Evolutionary conservation across 2,888 invertebrate genomes (phyloP), one percentile per base, ranked within the genome.

Genomic region (Epistrophella euchroma): DNA sequence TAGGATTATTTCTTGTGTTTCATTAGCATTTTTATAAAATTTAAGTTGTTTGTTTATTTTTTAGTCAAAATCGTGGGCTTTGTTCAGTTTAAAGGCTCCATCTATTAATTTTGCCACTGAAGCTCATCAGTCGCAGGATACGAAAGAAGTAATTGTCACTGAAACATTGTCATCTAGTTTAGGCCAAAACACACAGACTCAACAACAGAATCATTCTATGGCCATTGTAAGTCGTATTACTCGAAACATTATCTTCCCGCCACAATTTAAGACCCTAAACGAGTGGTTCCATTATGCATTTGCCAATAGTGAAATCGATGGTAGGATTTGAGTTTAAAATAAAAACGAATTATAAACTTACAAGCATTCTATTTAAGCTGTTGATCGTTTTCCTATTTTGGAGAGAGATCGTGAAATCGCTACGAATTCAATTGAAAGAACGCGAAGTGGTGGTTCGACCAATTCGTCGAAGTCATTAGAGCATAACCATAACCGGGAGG

Each of bases 211-310:
- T 93, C 96, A 96, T 91, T 97, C 97, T 72, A 97, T 98, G 97
- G 98, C 97, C 25, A 98, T 97, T 11, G 98, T 99, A 73, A 98
- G 98, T 91, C 96, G 97, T 91, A 96, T 98, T 90, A 97, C 98
- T 70, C 94, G 98, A 66, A 97, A 97, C 88, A 96, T 98, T 85
- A 95, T 98, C 84, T 98, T 98, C 93, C 98, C 98, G 87, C 98
- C 98, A 37, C 98, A 98, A 93, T 98, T 98, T 93, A 97, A 98
- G 92, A 97, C 97, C 45, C 94, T 98, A 50, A 96, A 96, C 90
- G 98, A 99, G 93, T 99, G 99, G 98, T 98, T 99, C 93, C 96
- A 97, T 90, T 99, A 99, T 92, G 97, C 98, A 0, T 98, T 99
- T 93, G 96, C 97, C 22, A 97, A 97, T 89, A 97, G 97, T 91